These are phyloP conservation scores for Sebastes ruberrimus DNA, from an alignment of 2,797 vertebrate species.

Conservation along the genomic window DNA sequence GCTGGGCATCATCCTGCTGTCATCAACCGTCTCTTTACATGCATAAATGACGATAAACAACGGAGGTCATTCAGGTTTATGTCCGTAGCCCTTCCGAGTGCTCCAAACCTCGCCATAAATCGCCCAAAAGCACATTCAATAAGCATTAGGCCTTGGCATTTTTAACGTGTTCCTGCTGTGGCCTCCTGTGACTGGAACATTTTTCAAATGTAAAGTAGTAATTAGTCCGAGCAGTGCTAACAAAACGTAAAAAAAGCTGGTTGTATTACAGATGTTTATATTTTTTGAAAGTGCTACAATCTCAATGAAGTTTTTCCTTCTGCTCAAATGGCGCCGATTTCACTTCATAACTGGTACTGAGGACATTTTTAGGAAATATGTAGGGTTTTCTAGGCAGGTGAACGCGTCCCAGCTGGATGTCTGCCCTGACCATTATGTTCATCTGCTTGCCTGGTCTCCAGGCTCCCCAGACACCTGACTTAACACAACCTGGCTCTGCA, in stretches of 20 bases:
- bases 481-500: conserved; percentile 11
- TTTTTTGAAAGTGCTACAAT: neutral
- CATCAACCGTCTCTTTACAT: no score
- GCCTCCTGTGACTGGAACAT: no score
- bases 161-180: no score
- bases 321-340: neutral
- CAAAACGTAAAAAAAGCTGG: no score
- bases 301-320: neutral
- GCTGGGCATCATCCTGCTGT: no score
- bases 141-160: accelerated
- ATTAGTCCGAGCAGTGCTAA: no score
- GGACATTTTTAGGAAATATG: neutral
- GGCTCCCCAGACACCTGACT: conserved; percentile 37
- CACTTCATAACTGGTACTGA: neutral
- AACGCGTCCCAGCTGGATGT: conserved; percentile 25
- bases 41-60: no score
- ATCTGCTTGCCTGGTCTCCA: conserved; percentile 18
- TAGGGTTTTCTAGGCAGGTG: conserved; percentile 16
- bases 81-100: no score
- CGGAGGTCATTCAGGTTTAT: no score
- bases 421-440: neutral
- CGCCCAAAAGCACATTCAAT: no score
- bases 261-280: neutral
- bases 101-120: no score
- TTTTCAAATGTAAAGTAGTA: no score